These are phyloP conservation scores for Halcyon chelicuti DNA, from an alignment of 2,797 vertebrate genomes.

Conservation along the genomic window DNA sequence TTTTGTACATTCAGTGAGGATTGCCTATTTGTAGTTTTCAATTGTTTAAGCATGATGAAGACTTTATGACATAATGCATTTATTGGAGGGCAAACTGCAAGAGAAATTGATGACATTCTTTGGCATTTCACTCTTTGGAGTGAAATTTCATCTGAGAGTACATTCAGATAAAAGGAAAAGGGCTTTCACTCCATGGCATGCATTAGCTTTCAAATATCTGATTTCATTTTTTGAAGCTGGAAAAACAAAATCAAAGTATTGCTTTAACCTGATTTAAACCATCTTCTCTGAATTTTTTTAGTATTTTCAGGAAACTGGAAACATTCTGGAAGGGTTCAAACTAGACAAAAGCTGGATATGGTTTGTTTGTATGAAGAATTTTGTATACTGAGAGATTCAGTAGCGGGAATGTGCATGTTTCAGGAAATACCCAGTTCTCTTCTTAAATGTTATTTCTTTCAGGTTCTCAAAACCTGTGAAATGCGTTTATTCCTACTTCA, in stretches of 20 bases:
- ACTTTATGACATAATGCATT: not conserved
- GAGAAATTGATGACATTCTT: not conserved
- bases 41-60: not conserved
- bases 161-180: not conserved
- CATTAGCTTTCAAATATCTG: not conserved
- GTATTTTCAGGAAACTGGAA: constrained; percentile 52
- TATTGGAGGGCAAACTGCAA: not conserved
- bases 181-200: not conserved
- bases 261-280: not conserved
- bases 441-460: constrained; percentile 20
- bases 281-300: not conserved
- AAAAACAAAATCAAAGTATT: not conserved
- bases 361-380: constrained; percentile 61
- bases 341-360: constrained; percentile 66
- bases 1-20: not conserved
- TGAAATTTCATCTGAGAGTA: not conserved
- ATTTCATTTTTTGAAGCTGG: not conserved
- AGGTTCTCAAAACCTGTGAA: not conserved
- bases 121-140: not conserved
- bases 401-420: not conserved
- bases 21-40: not conserved
- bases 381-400: not conserved
- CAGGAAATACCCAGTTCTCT: constrained; percentile 27
- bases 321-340: constrained; percentile 5
- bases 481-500: not conserved